Percentiles rank a stretch among this genome's conserved stretches.
phyloP scores from a whole-genome alignment of 2,888 invertebrate genomes.

The Drosophila mimetica region DNA sequence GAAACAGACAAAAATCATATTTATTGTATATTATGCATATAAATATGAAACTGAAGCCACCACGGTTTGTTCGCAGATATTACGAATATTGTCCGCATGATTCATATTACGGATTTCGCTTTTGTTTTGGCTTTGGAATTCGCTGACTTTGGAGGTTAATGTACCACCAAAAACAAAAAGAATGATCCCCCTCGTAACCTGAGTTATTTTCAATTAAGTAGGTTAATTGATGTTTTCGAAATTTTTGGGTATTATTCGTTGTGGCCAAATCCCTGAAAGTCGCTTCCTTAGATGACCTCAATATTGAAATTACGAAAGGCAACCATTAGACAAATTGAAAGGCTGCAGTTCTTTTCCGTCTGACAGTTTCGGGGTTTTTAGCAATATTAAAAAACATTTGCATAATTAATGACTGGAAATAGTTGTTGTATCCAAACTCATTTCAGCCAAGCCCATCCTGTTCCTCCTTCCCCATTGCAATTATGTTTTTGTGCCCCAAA shows the following conservation, averaged over 20 bases:
- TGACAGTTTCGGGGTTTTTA: conserved; percentile 29
- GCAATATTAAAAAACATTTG: conserved; percentile 66
- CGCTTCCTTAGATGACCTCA: conserved; percentile 8
- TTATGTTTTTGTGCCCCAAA: conserved; percentile 48
- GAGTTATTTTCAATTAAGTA: conserved; percentile 52
- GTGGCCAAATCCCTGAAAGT: not conserved
- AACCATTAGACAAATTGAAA: conserved; percentile 68
- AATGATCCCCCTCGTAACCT: conserved; percentile 48
- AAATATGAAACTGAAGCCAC: conserved; percentile 50
- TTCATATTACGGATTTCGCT: conserved; percentile 65
- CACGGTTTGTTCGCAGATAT: conserved; percentile 41
- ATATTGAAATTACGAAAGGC: conserved; percentile 3
- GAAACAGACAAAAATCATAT: conserved; percentile 20
- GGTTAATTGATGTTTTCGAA: conserved; percentile 67
- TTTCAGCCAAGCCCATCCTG: conserved; percentile 27
- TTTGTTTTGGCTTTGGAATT: conserved; percentile 69
- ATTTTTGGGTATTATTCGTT: not conserved
- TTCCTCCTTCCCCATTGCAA: conserved; percentile 35
- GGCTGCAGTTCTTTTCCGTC: conserved; percentile 20
- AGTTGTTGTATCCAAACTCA: conserved; percentile 41
- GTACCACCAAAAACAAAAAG: conserved; percentile 54
- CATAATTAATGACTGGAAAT: conserved; percentile 73
- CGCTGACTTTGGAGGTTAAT: conserved; percentile 44
- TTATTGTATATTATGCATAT: conserved; percentile 17
- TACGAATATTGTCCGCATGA: conserved; percentile 56